Conservation (phyloP, 2,797 vertebrate genomes). For the Phyllotis vaccarum region DNA sequence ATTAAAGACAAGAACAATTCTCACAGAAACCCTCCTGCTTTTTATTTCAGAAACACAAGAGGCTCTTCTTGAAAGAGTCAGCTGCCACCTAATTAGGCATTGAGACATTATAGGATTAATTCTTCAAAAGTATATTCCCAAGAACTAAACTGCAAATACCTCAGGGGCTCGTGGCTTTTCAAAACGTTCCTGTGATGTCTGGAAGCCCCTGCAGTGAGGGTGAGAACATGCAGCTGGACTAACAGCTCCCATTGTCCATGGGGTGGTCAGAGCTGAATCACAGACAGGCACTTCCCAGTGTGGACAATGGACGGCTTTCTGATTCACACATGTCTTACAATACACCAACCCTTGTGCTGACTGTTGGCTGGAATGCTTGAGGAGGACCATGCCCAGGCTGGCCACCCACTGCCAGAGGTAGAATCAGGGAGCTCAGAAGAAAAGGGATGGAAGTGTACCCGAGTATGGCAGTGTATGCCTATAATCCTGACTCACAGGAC, state of each 20-base stretch:
- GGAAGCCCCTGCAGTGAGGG: neutral
- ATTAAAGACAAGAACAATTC: slow-evolving; percentile 86
- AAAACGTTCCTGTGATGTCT: neutral
- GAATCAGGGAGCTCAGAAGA: neutral
- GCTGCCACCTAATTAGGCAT: slow-evolving; percentile 65
- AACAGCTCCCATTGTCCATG: neutral
- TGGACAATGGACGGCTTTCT: slow-evolving; percentile 72
- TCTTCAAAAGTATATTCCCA: slow-evolving; percentile 26
- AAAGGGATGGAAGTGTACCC: neutral
- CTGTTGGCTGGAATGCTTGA: neutral
- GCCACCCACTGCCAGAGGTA: slow-evolving; percentile 20
- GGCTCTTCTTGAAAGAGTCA: slow-evolving; percentile 84
- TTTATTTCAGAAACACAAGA: slow-evolving; percentile 85
- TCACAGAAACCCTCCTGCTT: slow-evolving; percentile 82
- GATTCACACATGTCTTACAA: slow-evolving; percentile 65
- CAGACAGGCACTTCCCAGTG: slow-evolving; percentile 30
- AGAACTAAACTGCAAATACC: slow-evolving; percentile 40
- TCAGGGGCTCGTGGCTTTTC: neutral
- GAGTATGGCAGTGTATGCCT: neutral
- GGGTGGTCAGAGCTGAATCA: slow-evolving; percentile 65
- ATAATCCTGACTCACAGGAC: neutral
- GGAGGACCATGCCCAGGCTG: neutral
- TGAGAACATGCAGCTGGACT: slow-evolving; percentile 1
- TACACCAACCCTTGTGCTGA: slow-evolving; percentile 26
- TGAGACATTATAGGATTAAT: neutral